These are phyloP conservation scores for Lasius fuliginosus DNA, from an alignment of 2,888 invertebrate genomes.

Conservation along the genomic window DNA sequence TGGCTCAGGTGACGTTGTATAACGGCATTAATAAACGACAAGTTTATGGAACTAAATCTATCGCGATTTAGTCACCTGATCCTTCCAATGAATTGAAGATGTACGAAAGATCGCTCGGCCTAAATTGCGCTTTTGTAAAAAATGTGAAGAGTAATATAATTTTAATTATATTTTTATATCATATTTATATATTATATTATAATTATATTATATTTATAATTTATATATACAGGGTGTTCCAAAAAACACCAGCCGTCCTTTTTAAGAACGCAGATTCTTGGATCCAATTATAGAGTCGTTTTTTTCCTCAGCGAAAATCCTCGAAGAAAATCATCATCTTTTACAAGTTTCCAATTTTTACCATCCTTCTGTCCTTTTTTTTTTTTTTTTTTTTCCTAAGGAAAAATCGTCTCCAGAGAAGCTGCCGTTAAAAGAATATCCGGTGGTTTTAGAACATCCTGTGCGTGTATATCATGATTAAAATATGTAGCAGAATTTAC, in stretches of 20 bases:
- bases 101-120: neutral
- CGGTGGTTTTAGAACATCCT: too few species aligned
- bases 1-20: slow-evolving; percentile 80
- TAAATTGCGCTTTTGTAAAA: neutral
- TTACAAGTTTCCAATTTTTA: neutral
- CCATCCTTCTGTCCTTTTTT: neutral
- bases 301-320: neutral
- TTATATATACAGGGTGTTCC: too few species aligned
- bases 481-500: too few species aligned
- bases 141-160: neutral
- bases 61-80: neutral
- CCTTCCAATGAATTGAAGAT: neutral
- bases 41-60: slow-evolving; percentile 62
- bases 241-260: neutral
- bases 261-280: neutral
- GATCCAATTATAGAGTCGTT: neutral
- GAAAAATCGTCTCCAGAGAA: too few species aligned
- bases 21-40: slow-evolving; percentile 81
- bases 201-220: neutral
- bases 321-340: neutral
- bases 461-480: too few species aligned
- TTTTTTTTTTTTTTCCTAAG: too few species aligned
- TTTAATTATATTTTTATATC: too few species aligned
- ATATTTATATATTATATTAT: too few species aligned
- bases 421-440: too few species aligned